Percentiles rank a stretch among this genome's conserved stretches.
phyloP scores from a whole-genome alignment of 2,797 vertebrate genomes.

The Melanotaenia boesemani region DNA sequence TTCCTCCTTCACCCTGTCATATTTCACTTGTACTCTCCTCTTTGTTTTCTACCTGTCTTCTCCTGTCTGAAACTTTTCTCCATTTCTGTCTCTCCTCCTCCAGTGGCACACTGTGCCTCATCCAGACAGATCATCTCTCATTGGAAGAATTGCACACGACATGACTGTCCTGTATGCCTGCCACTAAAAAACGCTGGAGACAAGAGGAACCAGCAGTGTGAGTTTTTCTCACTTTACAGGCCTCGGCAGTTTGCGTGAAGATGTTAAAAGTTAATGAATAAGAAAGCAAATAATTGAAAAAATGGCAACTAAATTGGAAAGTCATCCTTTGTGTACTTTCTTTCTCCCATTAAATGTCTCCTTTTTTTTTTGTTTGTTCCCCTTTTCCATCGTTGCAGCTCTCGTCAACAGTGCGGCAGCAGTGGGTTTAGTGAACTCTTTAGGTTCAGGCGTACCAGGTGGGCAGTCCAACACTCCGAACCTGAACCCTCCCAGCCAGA shows the following conservation, averaged over 20 bases:
- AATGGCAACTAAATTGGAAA: not conserved
- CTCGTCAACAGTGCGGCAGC: constrained; percentile 90
- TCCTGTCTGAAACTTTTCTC: constrained; percentile 23
- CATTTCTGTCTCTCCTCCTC: constrained; percentile 20
- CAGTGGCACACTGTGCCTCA: constrained; percentile 98
- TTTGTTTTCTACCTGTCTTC: constrained; percentile 10
- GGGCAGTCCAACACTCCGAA: constrained; percentile 89
- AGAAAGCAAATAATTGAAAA: not conserved
- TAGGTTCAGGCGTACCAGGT: constrained; percentile 86
- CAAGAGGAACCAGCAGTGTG: constrained; percentile 97
- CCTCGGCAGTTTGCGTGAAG: not conserved
- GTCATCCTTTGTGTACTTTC: not conserved
- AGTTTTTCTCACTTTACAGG: constrained; percentile 63
- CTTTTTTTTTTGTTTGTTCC: not conserved
- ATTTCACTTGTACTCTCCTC: constrained; percentile 14
- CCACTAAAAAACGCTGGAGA: constrained; percentile 98
- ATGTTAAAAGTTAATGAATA: not conserved
- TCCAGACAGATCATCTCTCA: constrained; percentile 99
- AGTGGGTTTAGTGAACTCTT: constrained; percentile 87
- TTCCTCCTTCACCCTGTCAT: constrained; percentile 26
- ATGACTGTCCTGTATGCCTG: constrained; percentile 97
- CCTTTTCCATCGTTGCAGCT: constrained; percentile 78
- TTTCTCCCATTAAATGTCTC: not conserved
- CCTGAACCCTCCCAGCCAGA: constrained; percentile 93
- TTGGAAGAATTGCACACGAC: constrained; percentile 99